phyloP scores from a whole-genome alignment of 1,140 invertebrate genomes.

The Lasaia peninsularis region DNA sequence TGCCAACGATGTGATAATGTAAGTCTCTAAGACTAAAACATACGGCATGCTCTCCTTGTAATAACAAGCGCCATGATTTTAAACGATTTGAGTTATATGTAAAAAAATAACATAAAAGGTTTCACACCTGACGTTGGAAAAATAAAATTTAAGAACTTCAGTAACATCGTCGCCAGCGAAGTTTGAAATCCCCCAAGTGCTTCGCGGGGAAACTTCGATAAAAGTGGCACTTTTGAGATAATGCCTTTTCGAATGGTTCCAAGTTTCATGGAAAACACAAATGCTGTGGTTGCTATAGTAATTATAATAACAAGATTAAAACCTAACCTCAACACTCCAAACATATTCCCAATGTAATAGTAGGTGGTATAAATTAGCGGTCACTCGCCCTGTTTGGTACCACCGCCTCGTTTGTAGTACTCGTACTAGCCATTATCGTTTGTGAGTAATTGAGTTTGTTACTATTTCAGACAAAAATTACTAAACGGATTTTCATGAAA shows the following conservation, averaged over 20 bases:
- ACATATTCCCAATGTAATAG: too few species aligned
- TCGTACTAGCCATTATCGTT: too few species aligned
- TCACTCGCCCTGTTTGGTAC: too few species aligned
- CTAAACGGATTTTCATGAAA: too few species aligned
- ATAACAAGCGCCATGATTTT: background rate
- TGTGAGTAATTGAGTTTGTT: too few species aligned
- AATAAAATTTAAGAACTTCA: constrained; percentile 8
- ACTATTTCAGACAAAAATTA: too few species aligned
- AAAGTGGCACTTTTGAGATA: background rate
- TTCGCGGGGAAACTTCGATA: background rate
- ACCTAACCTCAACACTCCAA: too few species aligned
- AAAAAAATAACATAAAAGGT: background rate
- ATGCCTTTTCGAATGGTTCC: background rate
- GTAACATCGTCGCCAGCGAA: background rate
- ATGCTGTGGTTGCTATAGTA: background rate
- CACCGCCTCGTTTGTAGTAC: too few species aligned
- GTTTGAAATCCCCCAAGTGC: constrained; percentile 5
- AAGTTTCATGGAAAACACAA: background rate
- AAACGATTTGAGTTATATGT: background rate
- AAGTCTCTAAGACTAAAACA: background rate
- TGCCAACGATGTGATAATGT: too few species aligned
- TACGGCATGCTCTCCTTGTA: background rate
- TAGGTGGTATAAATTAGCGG: too few species aligned
- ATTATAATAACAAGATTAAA: too few species aligned
- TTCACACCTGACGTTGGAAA: background rate